Percentiles rank a stretch among this genome's conserved stretches.
Evolutionary conservation across 1,140 invertebrate genomes (phyloP).

Genomic region (Leptonema lineaticorne): DNA sequence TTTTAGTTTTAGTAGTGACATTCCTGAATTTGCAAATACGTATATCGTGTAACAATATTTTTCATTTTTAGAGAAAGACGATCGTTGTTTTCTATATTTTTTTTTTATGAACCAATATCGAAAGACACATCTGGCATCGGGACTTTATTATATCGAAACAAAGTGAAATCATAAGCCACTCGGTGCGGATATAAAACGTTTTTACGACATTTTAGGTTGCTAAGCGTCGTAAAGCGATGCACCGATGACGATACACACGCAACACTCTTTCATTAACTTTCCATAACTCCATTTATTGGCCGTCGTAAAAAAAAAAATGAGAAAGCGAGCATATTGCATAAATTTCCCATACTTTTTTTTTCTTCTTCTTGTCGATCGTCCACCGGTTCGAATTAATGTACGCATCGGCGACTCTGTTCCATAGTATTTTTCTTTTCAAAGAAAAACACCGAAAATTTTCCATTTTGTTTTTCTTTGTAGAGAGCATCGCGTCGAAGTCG

Average conservation of each 20-base stretch:
- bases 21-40: too few relatives aligned
- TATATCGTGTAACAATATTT: too few relatives aligned
- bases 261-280: conserved; percentile 13
- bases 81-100: too few relatives aligned
- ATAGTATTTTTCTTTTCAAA: too few relatives aligned
- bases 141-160: conserved; percentile 43
- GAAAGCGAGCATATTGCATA: conserved; percentile 1
- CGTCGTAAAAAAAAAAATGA: too few relatives aligned
- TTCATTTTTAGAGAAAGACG: conserved; percentile 13
- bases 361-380: too few relatives aligned
- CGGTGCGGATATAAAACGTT: conserved; percentile 35
- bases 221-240: conserved; percentile 34
- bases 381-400: too few relatives aligned
- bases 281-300: conserved; percentile 11
- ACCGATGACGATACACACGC: neutral
- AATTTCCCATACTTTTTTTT: neutral
- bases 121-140: conserved; percentile 40
- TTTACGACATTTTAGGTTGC: conserved; percentile 41
- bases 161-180: conserved; percentile 41
- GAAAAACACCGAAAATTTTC: neutral
- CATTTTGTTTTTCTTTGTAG: neutral
- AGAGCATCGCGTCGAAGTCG: neutral
- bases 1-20: too few relatives aligned
- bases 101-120: conserved; percentile 40
- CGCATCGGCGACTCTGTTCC: too few relatives aligned